These are phyloP conservation scores for Spea hammondii DNA, from an alignment of 2,797 vertebrate species.

Conservation along the genomic window DNA sequence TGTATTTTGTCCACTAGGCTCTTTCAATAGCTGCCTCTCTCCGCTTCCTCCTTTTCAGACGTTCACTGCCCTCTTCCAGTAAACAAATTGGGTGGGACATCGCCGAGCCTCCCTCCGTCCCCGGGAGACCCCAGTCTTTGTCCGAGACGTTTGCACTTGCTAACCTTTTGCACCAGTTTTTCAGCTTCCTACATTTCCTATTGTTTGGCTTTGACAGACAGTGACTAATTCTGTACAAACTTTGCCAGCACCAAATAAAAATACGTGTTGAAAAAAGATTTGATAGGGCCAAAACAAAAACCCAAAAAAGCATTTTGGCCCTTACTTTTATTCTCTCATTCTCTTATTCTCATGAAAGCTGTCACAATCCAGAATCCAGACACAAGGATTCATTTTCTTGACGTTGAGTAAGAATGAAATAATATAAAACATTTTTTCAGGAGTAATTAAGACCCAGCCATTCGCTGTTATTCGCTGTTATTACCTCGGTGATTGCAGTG, in stretches of 20 bases:
- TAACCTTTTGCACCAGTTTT: conserved; percentile 8
- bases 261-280: neutral
- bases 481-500: too few species aligned
- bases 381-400: too few species aligned
- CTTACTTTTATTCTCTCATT: too few species aligned
- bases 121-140: conserved; percentile 2
- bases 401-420: too few species aligned
- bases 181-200: neutral
- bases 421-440: too few species aligned
- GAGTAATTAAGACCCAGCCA: too few species aligned
- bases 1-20: neutral
- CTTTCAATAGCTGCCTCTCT: neutral
- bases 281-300: neutral
- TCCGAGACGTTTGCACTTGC: neutral
- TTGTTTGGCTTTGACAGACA: neutral
- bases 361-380: too few species aligned
- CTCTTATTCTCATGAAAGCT: too few species aligned
- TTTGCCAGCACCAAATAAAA: neutral
- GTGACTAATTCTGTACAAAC: conserved; percentile 1
- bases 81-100: conserved; percentile 2
- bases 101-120: neutral
- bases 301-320: too few species aligned
- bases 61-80: neutral
- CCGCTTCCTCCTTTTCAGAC: conserved; percentile 4
- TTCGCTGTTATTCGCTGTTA: too few species aligned